Evolutionary conservation across 1,140 invertebrate species (phyloP).

Genomic region (Pseudobourletiella spinata): DNA sequence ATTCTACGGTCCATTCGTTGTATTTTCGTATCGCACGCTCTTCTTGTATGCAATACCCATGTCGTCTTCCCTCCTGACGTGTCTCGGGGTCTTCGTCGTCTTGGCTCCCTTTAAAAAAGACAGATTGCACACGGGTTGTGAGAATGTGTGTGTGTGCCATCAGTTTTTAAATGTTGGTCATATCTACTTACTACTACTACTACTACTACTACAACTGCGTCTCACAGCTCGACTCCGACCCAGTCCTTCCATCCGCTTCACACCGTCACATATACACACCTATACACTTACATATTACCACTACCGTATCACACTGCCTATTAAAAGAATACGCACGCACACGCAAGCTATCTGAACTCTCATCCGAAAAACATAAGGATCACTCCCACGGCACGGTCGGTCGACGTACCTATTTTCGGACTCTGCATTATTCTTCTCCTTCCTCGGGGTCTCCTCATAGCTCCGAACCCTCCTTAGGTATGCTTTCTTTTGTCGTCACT

Average conservation of each 20-base stretch:
- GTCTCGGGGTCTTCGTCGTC: neutral
- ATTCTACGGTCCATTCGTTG: neutral
- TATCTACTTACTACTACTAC: too few relatives aligned
- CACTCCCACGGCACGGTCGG: neutral
- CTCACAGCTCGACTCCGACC: neutral
- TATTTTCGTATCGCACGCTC: neutral
- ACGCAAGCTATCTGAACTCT: neutral
- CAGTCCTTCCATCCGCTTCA: neutral
- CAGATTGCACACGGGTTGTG: conserved; percentile 9
- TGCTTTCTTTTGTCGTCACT: neutral
- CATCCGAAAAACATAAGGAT: neutral
- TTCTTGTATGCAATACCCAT: neutral
- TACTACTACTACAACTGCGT: too few relatives aligned
- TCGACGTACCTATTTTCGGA: conserved; percentile 6
- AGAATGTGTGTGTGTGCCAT: neutral
- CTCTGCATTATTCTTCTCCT: neutral
- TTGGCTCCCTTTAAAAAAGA: conserved; percentile 11
- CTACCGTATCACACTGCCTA: neutral
- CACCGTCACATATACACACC: neutral
- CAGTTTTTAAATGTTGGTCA: conserved; percentile 8
- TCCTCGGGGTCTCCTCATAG: neutral
- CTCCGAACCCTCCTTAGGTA: neutral
- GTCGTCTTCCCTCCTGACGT: neutral
- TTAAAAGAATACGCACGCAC: neutral
- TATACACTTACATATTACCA: neutral